Evolutionary conservation across 2,113 vertebrate genomes (phyloP), one percentile per base, ranked within the genome.

Genomic region (Orycteropus afer): DNA sequence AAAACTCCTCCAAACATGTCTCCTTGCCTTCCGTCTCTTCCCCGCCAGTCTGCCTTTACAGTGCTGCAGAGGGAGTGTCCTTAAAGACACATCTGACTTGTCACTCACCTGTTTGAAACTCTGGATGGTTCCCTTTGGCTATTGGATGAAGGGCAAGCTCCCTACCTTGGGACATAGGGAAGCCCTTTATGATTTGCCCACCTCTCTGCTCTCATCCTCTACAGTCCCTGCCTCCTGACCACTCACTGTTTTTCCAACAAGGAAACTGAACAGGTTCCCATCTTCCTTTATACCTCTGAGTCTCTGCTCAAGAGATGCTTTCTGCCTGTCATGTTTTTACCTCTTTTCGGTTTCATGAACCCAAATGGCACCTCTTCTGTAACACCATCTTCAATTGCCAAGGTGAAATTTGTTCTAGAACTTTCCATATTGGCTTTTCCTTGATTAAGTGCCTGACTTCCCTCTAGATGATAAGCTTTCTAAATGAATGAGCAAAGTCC

Each of bases 1-100:
- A 85, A 90, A 97, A 90, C 85, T 89, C 79, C 82, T 97, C 67
- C 67, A 29, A 88, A 93, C 61, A 87, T 91, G 74, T 37, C 92
- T 97, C 42, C 20, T n/a, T 93, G 88, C 17, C 42, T 85, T 73
- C 1, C 1, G 47, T 69, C 42, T 92, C 69, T 82, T 20, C 23
- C 49, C 34, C 0, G 29, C 73, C 65, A 59, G 9, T 76, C 85
- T 90, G 84, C 22, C 65, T 89, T 90, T 84, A 74, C 15, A 14
- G 49, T 34, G 14, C 78, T 81, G 59, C 34, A 79, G 57, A 95
- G 67, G 76, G 63, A 91, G 83, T 0, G 0, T 61, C 88, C 45
- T 81, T 40, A 53, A 7, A 53, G 86, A 57, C 12, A n/a, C 51
- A 51, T 67, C 74, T 89, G 73, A 47, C 47, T 51, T 0, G 1